Base-by-base conservation (phyloP, 1,140 invertebrate species). In the Atta cephalotes region DNA sequence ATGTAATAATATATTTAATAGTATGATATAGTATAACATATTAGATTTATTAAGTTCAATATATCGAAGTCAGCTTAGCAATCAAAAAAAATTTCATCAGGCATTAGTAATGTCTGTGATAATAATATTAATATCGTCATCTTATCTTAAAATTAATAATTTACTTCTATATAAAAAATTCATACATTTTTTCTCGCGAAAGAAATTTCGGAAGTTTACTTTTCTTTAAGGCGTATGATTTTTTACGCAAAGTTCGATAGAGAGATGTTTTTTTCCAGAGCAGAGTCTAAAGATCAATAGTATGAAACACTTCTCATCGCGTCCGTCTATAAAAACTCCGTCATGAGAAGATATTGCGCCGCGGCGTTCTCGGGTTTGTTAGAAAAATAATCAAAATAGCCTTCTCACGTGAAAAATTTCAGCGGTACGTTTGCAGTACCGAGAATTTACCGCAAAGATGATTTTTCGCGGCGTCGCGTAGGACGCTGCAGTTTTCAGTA, bases 311-410 rank as follows among this genome's bases (percentile, higher is more conserved):
- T 21, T 51, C 21, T 28, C 14, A n/a, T 35, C 31, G n/a, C 74
- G 9, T 28, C 10, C 28, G 31, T 7, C 58, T n/a, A 21, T 70
- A 70, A 70, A 70, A 68, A 58, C 16, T 18, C 2, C 1, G 14
- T 39, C 28, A n/a, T 21, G 74, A 45, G 45, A 79, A 85, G 74
- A 25, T 78, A 39, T 79, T 28, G 51, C 14, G 25, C 14, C 25
- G 74, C 16, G 49, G 21, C 49, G n/a, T 85, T 85, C 82, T 85
- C 25, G 21, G 74, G 79, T 35, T 85, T 9, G 74, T 31, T 85
- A 58, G 4, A 85, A 85, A 85, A 85, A 85, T 85, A 85, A 85
- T 66, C 82, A n/a, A 9, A 4, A 12, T 62, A 12, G 16, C 7
- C 18, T 18, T 31, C 21, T 31, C 25, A 18, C n/a, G 72, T 1